These are phyloP conservation scores for Parnassius apollo DNA, from an alignment of 2,888 invertebrate species.

Conservation along the genomic window DNA sequence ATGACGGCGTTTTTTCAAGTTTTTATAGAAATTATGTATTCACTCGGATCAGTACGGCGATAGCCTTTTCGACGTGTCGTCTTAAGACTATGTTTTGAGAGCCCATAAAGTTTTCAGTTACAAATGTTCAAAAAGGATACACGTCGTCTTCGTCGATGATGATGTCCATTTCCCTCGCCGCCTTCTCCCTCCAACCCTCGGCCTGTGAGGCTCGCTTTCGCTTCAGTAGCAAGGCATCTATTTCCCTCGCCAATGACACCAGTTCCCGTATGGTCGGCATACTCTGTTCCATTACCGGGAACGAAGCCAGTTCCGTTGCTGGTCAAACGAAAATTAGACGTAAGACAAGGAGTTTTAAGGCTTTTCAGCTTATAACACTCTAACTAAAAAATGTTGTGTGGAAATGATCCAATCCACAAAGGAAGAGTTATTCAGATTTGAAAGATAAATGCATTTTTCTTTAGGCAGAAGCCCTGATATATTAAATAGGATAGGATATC, in stretches of 20 bases:
- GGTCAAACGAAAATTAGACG: neutral
- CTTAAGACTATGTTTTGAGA: too few species aligned
- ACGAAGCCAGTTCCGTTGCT: conserved; percentile 91
- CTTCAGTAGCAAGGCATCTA: conserved; percentile 88
- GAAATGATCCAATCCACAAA: too few species aligned
- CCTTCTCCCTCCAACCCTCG: conserved; percentile 92
- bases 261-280: conserved; percentile 84
- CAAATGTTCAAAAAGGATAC: conserved; percentile 61
- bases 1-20: too few species aligned
- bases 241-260: conserved; percentile 88
- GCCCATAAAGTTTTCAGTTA: too few species aligned
- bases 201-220: conserved; percentile 83
- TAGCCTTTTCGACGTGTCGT: too few species aligned
- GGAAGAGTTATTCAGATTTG: too few species aligned
- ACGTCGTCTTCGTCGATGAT: conserved; percentile 88
- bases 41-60: too few species aligned
- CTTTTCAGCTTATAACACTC: neutral
- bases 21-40: too few species aligned
- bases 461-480: too few species aligned
- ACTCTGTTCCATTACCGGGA: conserved; percentile 86
- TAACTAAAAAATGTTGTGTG: too few species aligned
- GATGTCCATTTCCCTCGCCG: conserved; percentile 95
- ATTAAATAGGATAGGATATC: too few species aligned
- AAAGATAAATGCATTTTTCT: too few species aligned
- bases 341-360: neutral